These are phyloP conservation scores for Drosophila bocki DNA, from an alignment of 1,140 invertebrate genomes.

Conservation along the genomic window DNA sequence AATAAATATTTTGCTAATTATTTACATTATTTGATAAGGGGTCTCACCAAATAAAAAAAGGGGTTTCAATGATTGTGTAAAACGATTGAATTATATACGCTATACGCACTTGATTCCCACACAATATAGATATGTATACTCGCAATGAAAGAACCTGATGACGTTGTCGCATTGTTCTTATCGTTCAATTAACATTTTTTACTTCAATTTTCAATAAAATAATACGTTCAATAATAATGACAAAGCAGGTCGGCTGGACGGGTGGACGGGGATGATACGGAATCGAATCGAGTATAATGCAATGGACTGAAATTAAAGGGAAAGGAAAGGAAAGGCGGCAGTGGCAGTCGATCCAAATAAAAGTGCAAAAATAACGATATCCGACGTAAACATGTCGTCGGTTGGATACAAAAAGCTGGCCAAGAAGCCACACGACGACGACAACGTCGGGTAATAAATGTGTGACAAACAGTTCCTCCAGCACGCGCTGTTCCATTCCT, in stretches of 20 bases:
- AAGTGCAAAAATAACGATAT: constrained; percentile 22
- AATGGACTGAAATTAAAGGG: constrained; percentile 1
- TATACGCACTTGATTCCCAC: not conserved
- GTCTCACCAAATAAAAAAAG: not conserved
- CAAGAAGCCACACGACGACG: constrained; percentile 19
- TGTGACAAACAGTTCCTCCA: constrained; percentile 16
- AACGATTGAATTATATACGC: not conserved
- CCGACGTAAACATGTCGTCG: constrained; percentile 24
- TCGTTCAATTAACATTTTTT: constrained; percentile 48
- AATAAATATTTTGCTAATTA: not conserved
- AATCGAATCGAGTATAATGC: constrained; percentile 14
- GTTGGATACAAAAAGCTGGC: constrained; percentile 25
- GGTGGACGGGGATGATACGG: constrained; percentile 9
- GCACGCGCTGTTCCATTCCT: constrained; percentile 50
- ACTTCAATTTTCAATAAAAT: constrained; percentile 47
- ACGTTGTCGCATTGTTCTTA: constrained; percentile 37
- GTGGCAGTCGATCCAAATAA: constrained; percentile 9
- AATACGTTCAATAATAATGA: constrained; percentile 36
- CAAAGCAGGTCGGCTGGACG: not conserved
- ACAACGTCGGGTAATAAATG: constrained; percentile 19
- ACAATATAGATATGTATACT: not conserved
- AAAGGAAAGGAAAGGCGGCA: constrained; percentile 17
- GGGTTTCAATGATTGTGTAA: not conserved
- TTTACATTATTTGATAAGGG: not conserved
- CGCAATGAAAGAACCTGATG: constrained; percentile 14